Base-by-base conservation (phyloP, 2,888 invertebrate genomes). In the Nymphalis urticae region DNA sequence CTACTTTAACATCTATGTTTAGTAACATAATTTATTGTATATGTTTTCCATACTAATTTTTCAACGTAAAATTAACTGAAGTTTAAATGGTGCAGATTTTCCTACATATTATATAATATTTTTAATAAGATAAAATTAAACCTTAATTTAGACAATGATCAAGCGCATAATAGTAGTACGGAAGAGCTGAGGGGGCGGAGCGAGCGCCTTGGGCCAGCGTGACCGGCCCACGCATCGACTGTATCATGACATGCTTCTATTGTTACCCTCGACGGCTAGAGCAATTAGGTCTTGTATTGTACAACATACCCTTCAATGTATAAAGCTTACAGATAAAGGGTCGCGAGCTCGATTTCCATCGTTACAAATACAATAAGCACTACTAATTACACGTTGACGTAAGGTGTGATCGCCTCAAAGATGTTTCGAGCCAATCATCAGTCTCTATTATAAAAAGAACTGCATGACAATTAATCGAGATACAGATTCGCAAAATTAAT, bases 191-290 rank as follows among this genome's bases (percentile, higher is more conserved):
- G 32, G 59, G 56, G 64, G 54, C 61, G 64, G 51, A 24, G 64
- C 36, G 54, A 69, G 64, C 48, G 63, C 68, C 64, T 19, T 64
- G 64, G 68, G 68, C 61, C 19, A 47, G 61, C 61, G 61, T 61
- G 61, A 61, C 66, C 61, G 48, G 17, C 66, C 66, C 66, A 66
- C 66, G 66, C 61, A 54, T 19, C 21, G 42, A 36, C 59, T 51
- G 32, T 19, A 42, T 48, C 47, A 51, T 58, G 64, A 59, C 61
- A 53, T 21, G 47, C 51, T 9, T 53, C 32, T 59, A 60, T 64
- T 54, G n/a, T 60, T 48, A 54, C 54, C 54, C 54, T 24, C 53
- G 24, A 17, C 51, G 51, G 10, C 53, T 53, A 27, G 56, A n/a
- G 56, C 56, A 56, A 56, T 56, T 56, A 56, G 56, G n/a, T 4